A percentile compares a stretch with the other conserved stretches of the same genome.
Conservation (phyloP, 1,140 invertebrate genomes). For the Psix sp. region DNA sequence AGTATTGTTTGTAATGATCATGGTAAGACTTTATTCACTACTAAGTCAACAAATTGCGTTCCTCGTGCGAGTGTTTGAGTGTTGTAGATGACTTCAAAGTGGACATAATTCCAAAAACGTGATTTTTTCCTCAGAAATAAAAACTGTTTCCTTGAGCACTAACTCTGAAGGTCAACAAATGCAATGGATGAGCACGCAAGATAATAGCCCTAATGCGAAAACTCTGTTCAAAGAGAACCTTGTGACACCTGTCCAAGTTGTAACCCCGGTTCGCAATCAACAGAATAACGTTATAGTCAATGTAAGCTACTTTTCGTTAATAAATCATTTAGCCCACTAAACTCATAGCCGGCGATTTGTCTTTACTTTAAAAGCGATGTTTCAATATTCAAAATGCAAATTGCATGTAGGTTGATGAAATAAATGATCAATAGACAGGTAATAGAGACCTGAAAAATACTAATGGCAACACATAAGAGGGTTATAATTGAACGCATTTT, state of each 20-base stretch:
- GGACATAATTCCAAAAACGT: conserved; percentile 19
- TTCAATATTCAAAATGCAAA: no score
- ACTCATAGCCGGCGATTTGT: no score
- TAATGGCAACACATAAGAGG: no score
- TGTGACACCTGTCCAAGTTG: conserved; percentile 43
- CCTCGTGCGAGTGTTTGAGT: no score
- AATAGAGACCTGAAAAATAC: no score
- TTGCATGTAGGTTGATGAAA: not conserved
- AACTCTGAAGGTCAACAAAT: conserved; percentile 64
- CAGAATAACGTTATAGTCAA: conserved; percentile 46
- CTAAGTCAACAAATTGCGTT: no score
- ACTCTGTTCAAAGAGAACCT: conserved; percentile 60
- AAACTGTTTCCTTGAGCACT: conserved; percentile 43
- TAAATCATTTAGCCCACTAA: conserved; percentile 8
- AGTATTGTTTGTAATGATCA: conserved; percentile 64
- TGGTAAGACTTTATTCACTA: no score
- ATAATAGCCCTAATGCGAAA: conserved; percentile 60
- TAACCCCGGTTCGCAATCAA: conserved; percentile 43
- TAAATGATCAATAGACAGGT: no score
- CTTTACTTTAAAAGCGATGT: conserved; percentile 3
- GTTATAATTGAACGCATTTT: no score
- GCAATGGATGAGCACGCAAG: conserved; percentile 66
- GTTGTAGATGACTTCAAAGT: no score
- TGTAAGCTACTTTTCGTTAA: conserved; percentile 20
- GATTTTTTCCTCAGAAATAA: conserved; percentile 34